Evolutionary conservation across 2,888 invertebrate species (phyloP), one percentile per base, ranked within the genome.

Genomic region (Ethmia dodecea): DNA sequence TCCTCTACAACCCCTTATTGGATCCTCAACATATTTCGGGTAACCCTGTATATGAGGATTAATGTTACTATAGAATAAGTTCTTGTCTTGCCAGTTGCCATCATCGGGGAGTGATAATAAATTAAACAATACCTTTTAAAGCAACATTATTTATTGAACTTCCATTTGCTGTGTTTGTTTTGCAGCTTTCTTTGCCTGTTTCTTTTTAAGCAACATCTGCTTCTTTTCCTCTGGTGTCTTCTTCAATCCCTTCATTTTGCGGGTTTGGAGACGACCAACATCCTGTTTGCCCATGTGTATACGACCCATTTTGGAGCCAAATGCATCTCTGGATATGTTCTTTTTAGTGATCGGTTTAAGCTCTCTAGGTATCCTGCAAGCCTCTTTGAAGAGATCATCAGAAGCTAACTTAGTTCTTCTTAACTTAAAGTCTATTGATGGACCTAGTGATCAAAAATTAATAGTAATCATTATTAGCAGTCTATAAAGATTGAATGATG

Each of bases 231-330:
- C 89, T 0, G 89, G 73, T 0, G 92, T 89, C 70, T 94, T 94
- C 56, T 91, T 92, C 32, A 97, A 79, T 24, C 95, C 97, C 75
- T 96, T 96, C 90, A 96, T 93, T 73, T 96, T 96, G 41, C 96
- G 90, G 2, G 96, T 96, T 69, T 98, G 97, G 43, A 98, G 79
- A 47, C 90, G 92, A 33, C 89, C 87, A 18, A 98, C 88, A 55
- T 96, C 92, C 64, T 99, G 99, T 55, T 92, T 92, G 48, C 95
- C 94, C 87, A 99, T 90, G 76, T 99, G 99, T 37, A 99, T 91
- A 33, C 97, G 92, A 26, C 97, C 99, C 60, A 95, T 88, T 55
- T 92, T 95, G 5, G 93, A 93, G 35, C 98, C 99, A 60, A 99
- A 91, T 2, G 89, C 90, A 84, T 99, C 96, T 33, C 89, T 89